Conservation (phyloP, 1,140 invertebrate genomes). For the Chrysomallon squamiferum region DNA sequence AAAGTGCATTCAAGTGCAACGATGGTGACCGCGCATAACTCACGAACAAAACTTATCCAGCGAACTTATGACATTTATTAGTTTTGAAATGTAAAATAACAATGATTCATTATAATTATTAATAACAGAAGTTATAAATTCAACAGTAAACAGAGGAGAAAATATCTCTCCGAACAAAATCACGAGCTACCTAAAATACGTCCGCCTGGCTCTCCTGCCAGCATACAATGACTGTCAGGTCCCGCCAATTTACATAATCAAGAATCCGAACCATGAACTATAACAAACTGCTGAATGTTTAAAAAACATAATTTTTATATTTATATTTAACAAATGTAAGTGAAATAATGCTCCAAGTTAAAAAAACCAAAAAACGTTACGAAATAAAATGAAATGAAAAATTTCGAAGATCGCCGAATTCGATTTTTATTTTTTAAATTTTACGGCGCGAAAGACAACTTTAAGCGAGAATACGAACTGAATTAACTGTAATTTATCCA, state of each 20-base stretch:
- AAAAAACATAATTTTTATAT: neutral
- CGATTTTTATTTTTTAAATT: neutral
- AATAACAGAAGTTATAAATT: too few species aligned
- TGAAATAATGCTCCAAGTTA: neutral
- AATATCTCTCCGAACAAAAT: neutral
- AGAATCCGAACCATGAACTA: too few species aligned
- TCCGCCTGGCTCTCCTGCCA: conserved; percentile 5
- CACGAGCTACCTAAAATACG: conserved; percentile 1
- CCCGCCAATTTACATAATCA: conserved; percentile 6
- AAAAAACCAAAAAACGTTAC: neutral
- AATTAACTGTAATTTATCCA: too few species aligned
- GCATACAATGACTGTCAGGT: conserved; percentile 8
- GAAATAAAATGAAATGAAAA: too few species aligned
- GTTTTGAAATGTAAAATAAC: too few species aligned
- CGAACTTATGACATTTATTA: too few species aligned
- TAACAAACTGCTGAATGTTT: neutral
- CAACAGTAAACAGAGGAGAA: too few species aligned
- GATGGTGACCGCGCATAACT: too few species aligned
- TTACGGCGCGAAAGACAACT: conserved; percentile 19
- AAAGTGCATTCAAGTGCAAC: too few species aligned
- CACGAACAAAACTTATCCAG: too few species aligned
- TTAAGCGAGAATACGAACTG: neutral
- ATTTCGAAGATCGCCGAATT: neutral
- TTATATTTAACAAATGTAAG: neutral
- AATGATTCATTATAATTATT: too few species aligned